Conservation (phyloP, 2,888 invertebrate genomes). For the Erebia aethiops region DNA sequence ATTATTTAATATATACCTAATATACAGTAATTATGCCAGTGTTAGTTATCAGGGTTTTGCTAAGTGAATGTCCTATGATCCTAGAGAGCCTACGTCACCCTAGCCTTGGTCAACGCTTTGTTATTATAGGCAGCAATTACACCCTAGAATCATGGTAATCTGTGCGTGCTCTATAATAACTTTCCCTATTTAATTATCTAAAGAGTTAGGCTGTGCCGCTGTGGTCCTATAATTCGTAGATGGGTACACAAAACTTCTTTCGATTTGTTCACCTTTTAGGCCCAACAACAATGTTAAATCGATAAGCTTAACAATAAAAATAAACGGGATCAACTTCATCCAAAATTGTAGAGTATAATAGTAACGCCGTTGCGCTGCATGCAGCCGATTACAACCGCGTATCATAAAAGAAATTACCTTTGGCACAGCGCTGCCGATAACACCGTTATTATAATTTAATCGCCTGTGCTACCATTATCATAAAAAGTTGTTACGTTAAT, state of each 20-base stretch:
- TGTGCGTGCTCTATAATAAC: no score
- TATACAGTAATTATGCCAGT: no score
- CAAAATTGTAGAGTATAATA: neutral
- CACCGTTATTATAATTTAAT: slow-evolving; percentile 14
- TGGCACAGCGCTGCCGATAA: slow-evolving; percentile 1
- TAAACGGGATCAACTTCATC: slow-evolving; percentile 4
- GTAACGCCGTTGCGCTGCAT: slow-evolving; percentile 18
- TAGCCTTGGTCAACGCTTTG: no score
- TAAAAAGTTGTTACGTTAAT: slow-evolving; percentile 2
- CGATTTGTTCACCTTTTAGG: neutral
- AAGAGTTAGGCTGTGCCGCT: no score
- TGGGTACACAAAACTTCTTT: neutral
- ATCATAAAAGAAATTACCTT: slow-evolving; percentile 30
- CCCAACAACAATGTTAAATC: neutral
- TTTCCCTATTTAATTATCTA: no score
- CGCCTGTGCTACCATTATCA: slow-evolving; percentile 9
- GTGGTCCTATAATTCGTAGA: no score
- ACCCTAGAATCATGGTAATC: no score
- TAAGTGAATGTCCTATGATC: no score
- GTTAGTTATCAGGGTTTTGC: no score
- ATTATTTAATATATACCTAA: no score
- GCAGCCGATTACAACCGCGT: slow-evolving; percentile 23
- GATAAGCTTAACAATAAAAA: slow-evolving; percentile 3
- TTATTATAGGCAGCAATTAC: no score
- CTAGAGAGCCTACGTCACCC: no score